Evolutionary conservation across 2,797 vertebrate genomes (phyloP).

Genomic region (Platalea minor): DNA sequence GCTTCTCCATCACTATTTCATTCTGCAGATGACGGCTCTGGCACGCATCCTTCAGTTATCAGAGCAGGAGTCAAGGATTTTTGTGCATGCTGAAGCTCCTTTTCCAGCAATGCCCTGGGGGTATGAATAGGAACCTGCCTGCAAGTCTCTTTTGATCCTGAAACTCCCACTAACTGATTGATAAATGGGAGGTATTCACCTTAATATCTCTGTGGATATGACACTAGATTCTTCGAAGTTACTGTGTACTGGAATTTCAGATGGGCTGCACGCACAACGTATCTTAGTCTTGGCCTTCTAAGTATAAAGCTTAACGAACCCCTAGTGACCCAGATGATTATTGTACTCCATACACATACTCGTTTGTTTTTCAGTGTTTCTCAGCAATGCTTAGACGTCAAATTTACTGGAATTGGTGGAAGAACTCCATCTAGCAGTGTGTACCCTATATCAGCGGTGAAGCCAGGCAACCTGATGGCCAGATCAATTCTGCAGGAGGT

Average conservation of each 20-base stretch:
- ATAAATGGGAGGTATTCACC: not conserved
- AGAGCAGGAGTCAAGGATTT: not conserved
- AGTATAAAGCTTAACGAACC: not conserved
- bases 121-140: not conserved
- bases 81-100: not conserved
- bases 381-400: not conserved
- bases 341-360: not conserved
- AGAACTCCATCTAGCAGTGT: not conserved
- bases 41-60: not conserved
- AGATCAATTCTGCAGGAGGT: not conserved
- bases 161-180: not conserved
- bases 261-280: not conserved
- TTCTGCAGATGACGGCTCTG: not conserved
- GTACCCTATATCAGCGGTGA: not conserved
- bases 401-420: not conserved
- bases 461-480: not conserved
- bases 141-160: not conserved
- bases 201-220: not conserved
- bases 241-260: not conserved
- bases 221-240: not conserved
- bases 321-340: not conserved
- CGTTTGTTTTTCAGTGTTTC: not conserved
- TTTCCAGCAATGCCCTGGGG: not conserved
- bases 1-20: not conserved
- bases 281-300: not conserved